phyloP scores from a whole-genome alignment of 2,113 vertebrate species.

The Tragelaphus buxtoni region DNA sequence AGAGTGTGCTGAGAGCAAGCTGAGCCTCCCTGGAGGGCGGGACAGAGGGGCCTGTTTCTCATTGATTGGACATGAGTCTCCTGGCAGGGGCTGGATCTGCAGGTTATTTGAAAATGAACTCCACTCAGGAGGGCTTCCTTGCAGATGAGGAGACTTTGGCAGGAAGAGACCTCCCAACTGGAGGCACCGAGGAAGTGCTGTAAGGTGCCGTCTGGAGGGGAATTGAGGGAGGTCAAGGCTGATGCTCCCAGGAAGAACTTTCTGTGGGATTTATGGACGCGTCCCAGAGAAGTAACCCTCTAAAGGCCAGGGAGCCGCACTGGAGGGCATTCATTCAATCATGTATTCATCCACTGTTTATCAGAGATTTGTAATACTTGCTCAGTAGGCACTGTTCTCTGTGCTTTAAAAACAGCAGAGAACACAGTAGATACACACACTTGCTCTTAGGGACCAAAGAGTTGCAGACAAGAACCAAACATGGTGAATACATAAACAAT shows the following conservation, averaged over 20 bases:
- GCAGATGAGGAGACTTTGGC: not conserved
- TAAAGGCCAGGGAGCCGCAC: not conserved
- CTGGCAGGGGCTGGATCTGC: not conserved
- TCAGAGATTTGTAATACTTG: not conserved
- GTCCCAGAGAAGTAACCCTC: not conserved
- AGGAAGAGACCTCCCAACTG: not conserved
- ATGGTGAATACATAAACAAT: not conserved
- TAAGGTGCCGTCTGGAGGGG: not conserved
- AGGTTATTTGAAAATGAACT: not conserved
- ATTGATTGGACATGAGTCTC: too few relatives aligned
- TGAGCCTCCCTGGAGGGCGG: not conserved
- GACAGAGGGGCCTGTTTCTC: not conserved
- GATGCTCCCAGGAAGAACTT: not conserved
- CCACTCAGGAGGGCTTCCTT: not conserved
- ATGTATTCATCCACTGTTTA: not conserved
- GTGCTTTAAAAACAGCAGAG: not conserved
- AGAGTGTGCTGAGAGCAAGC: not conserved
- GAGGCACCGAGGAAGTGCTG: rapidly evolving
- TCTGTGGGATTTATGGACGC: not conserved
- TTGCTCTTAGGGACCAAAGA: not conserved
- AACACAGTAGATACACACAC: not conserved
- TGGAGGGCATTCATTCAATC: not conserved
- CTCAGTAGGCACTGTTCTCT: not conserved
- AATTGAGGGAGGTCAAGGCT: not conserved
- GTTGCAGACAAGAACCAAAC: not conserved